Evolutionary conservation across 2,888 invertebrate species (phyloP), one percentile per base, ranked within the genome.

Genomic region (Beris chalybata): DNA sequence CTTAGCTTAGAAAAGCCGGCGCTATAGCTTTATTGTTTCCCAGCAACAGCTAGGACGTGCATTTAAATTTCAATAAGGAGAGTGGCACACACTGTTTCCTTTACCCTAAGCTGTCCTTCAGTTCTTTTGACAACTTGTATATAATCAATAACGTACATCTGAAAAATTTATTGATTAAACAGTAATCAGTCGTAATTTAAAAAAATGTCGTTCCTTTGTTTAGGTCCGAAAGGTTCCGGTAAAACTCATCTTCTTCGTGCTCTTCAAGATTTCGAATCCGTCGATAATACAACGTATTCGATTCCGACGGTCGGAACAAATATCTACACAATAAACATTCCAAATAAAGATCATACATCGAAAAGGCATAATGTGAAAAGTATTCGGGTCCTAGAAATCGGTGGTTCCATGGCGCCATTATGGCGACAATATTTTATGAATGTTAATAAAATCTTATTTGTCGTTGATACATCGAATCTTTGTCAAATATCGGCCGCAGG

Each of bases 401-500:
- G 93, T 0, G 92, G 93, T 3, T 85, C 86, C 70, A 91, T 93
- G 89, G 90, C 91, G 61, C 89, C 91, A 4, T 82, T 93, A 59
- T 93, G 93, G 93, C 85, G 85, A 29, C 89, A 88, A 75, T 92
- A 92, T 77, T 89, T 89, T 71, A 84, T 85, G 52, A 86, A 86
- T 59, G 78, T 81, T 0, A 83, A 84, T 68, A 89, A 89, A 78
- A 84, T 93, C 1, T 86, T 93, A 69, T 93, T 89, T 74, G 92
- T 92, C 1, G 89, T 93, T 15, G 93, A 93, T 75, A 88, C 91
- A 0, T 91, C 92, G 11, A 92, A 93, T 81, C 82, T 93, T 48
- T 93, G 93, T 73, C 92, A 92, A 81, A 92, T 93, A 74, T 91
- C 92, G 1, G 91, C 91, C 2, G 91, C 92, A 12, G 91, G 81